Conservation (phyloP, 2,888 invertebrate genomes). For the Temnothorax ravouxi region DNA sequence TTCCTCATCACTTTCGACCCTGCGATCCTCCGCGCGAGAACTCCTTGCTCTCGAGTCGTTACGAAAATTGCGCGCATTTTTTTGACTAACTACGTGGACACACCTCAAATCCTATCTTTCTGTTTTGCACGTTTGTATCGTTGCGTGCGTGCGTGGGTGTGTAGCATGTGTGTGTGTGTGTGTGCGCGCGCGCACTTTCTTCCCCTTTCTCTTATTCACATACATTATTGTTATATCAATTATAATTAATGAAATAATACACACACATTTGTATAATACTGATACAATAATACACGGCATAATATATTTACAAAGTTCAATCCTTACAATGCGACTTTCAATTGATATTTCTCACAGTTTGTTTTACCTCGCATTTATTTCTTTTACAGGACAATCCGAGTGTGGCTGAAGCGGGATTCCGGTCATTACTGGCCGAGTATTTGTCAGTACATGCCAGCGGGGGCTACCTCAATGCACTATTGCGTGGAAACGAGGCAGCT, state of each 20-base stretch:
- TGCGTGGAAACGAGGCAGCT: constrained; percentile 95
- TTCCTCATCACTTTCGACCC: neutral
- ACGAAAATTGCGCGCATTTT: constrained; percentile 5
- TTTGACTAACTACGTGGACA: constrained; percentile 14
- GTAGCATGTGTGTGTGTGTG: neutral
- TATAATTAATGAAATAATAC: neutral
- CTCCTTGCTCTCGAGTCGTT: neutral
- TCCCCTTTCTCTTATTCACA: neutral
- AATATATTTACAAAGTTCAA: neutral
- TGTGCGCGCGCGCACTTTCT: neutral
- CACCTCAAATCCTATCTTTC: constrained; percentile 4
- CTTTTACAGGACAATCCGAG: constrained; percentile 94
- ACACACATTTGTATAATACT: too few species aligned
- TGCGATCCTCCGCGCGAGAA: neutral
- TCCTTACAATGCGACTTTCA: neutral
- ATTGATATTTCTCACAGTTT: neutral
- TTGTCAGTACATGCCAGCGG: constrained; percentile 97
- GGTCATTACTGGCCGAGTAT: constrained; percentile 99
- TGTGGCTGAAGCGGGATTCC: constrained; percentile 98
- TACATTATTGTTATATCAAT: neutral
- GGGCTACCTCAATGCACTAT: constrained; percentile 96
- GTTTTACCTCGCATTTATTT: constrained; percentile 11
- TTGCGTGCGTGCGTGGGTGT: neutral
- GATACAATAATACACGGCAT: too few species aligned
- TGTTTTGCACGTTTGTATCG: neutral